Base-by-base conservation (phyloP, 2,113 vertebrate genomes). In the Narcine bancroftii region DNA sequence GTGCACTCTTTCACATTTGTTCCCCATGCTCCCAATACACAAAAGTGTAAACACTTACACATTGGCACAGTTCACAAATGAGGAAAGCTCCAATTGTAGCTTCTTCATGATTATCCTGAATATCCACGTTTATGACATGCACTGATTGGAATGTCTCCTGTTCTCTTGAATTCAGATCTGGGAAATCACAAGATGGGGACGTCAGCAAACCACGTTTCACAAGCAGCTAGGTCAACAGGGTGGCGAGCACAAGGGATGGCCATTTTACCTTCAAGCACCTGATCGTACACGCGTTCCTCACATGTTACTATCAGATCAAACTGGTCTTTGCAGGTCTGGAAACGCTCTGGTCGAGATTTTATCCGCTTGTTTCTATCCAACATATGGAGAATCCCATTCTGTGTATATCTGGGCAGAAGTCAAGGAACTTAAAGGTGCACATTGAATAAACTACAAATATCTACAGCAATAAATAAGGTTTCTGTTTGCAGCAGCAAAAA, bases 371-470 rank as follows among this genome's bases (percentile, higher is more conserved):
- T 99, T 95, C 99, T 97, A 95, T 99, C 98, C 95, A 99, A 94
- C 99, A 99, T 99, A 95, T 99, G 99, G 92, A 99, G 96, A 93
- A 99, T 99, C 72, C 99, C 99, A 0, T 99, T 99, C 96, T 99
- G 99, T 93, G 99, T 99, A 94, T 99, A 99, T 97, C 99, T 99
- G 96, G 93, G 21, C 81, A 60, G 0, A 76, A 92, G 97, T 99
- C 96, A 99, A 99, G 98, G 97, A 97, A 94, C 65, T 92, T 63
- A 94, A 69, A 89, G 60, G 39, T n/a, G 65, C 66, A 83, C 83
- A 89, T 72, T 45, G 21, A 71, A 45, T 69, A 91, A 85, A 65
- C 92, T 47, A 65, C 19, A 56, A 65, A 89, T 26, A 36, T 65
- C 6, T 3, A 60, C n/a, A 92, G 45, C 33, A 92, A n/a, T 39